These are phyloP conservation scores for Myiopsitta monachus DNA, from an alignment of 2,113 vertebrate species.

Conservation along the genomic window DNA sequence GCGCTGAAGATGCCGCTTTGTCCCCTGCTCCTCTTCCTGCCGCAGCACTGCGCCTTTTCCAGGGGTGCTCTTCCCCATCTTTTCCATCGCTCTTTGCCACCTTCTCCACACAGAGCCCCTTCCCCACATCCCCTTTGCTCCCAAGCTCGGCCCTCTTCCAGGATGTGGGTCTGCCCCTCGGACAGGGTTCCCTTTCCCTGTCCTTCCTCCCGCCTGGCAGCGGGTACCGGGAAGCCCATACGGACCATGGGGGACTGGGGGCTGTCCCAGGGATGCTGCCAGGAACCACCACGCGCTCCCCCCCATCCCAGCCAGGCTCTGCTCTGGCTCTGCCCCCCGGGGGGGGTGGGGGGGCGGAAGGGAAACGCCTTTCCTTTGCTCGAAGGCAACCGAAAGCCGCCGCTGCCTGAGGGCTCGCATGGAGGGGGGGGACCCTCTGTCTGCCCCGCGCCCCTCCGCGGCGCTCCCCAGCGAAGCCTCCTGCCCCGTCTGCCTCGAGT, in stretches of 20 bases:
- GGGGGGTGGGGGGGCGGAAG: background rate
- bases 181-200: no score
- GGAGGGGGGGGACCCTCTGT: background rate
- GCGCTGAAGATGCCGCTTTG: fast-evolving
- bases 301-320: background rate
- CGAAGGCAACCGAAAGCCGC: background rate
- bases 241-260: background rate
- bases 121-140: background rate
- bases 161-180: no score
- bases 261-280: background rate
- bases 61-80: background rate
- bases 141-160: fast-evolving
- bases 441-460: background rate
- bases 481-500: constrained; percentile 63
- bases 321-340: background rate
- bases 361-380: background rate
- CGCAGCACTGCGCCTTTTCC: background rate
- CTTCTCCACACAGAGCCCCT: background rate
- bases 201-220: background rate
- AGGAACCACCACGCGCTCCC: fast-evolving
- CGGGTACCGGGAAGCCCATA: background rate
- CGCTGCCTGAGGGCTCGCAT: fast-evolving
- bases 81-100: background rate
- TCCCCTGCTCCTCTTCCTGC: background rate
- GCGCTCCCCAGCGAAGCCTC: constrained; percentile 35